Evolutionary conservation across 2,113 vertebrate genomes (phyloP).

Genomic region (Spizaetus ornatus): DNA sequence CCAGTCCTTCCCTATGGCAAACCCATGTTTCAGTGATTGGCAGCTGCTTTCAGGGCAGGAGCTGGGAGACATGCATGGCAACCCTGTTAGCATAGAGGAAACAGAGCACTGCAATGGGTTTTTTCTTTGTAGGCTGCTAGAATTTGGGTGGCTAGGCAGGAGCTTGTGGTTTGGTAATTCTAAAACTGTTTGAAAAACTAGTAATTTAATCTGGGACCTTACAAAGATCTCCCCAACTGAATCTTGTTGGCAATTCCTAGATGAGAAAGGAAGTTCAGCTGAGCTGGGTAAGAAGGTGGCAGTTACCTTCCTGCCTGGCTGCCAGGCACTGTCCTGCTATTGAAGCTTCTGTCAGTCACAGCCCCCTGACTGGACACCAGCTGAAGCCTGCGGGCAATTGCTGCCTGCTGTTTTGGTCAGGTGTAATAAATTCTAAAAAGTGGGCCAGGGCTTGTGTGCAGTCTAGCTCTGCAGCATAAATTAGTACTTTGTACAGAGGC

Average conservation of each 20-base stretch:
- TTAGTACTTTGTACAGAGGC: neutral
- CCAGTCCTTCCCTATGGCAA: neutral
- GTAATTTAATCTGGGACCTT: neutral
- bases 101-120: rapidly evolving
- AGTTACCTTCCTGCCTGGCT: neutral
- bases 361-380: neutral
- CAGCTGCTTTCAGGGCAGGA: neutral
- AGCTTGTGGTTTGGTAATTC: neutral
- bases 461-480: neutral
- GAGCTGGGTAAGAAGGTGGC: neutral
- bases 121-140: neutral
- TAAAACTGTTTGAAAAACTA: neutral
- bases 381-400: constrained; percentile 1
- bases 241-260: neutral
- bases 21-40: neutral
- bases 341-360: neutral
- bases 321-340: neutral
- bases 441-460: neutral
- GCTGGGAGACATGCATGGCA: neutral
- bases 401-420: neutral
- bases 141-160: neutral
- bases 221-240: neutral
- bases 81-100: neutral
- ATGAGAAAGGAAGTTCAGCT: neutral
- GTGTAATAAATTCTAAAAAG: neutral